Evolutionary conservation across 2,113 vertebrate genomes (phyloP), one percentile per base, ranked within the genome.

Genomic region (Pongo abelii): DNA sequence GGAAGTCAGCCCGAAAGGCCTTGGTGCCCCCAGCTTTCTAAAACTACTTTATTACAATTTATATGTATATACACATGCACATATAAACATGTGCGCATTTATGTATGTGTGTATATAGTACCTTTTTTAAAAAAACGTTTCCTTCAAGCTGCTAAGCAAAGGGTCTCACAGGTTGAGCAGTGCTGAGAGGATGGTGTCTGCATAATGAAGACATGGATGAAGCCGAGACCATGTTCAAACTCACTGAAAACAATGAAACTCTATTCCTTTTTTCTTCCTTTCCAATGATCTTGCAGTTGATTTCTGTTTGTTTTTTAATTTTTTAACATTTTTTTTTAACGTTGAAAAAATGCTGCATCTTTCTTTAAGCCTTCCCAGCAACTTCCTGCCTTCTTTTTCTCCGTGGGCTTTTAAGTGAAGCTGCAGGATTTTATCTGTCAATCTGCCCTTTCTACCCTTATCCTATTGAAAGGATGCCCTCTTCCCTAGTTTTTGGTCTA

Each of bases 401-500:
- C 57, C n/a, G 2, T 32, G 91, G 70, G n/a, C 86, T 55, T 67
- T 8, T 7, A 18, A 52, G 18, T 48, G 77, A 64, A 81, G 64
- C 70, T 52, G 6, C 30, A 84, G 91, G 87, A 52, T 40, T 95
- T 48, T 8, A 69, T 84, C 46, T 84, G 46, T 94, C 57, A 12
- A 22, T 87, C 89, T 91, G 4, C 59, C 64, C 85, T 86, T 84
- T 93, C 64, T 90, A 8, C 67, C 83, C 84, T 91, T 11, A 12
- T 84, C 46, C 87, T 94, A 16, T 89, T 87, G 80, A 87, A 93
- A 16, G 61, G 10, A 50, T 27, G 23, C 70, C 43, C 38, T 81
- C 61, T 40, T 40, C 84, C 46, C 30, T 23, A 23, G 57, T 83
- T 94, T 35, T 70, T 52, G 96, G 93, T 91, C 86, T 95, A 92